Evolutionary conservation across 2,113 vertebrate species (phyloP), one percentile per base, ranked within the genome.

Genomic region (Sardina pilchardus): DNA sequence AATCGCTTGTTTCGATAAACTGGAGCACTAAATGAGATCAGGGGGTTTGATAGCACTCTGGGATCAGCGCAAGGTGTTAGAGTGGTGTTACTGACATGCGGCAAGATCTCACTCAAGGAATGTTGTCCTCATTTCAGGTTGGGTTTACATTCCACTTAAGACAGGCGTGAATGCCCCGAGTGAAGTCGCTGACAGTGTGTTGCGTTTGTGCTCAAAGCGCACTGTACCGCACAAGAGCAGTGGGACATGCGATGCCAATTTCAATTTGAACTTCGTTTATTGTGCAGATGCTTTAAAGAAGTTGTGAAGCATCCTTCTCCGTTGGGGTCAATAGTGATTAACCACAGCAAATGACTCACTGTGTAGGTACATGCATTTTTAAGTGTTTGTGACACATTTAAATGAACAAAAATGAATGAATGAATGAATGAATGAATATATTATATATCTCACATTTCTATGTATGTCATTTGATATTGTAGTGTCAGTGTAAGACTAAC

Each of bases 401-500:
- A 71, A 71, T 26, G 7, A 30, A 30, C 63, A 71, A 30, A 71
- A 26, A 26, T 30, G 5, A 26, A 71, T 71, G 48, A 50, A 50
- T 50, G 48, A 50, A 50, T 50, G 5, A 26, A 71, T 71, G 48
- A 50, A 50, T 50, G 48, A 50, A 50, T 50, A n/a, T n/a, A n/a
- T n/a, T n/a, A n/a, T n/a, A n/a, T n/a, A n/a, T n/a, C n/a, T 47
- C 45, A 63, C 59, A n/a, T 63, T n/a, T 24, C 24, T 9, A 63
- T 24, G 24, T 26, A 8, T 26, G 6, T 9, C 12, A 71, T 71
- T 30, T 30, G 12, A 75, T 34, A 75, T 75, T 36, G 26, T 1
- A 36, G 30, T 75, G 59, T 67, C 91, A 83, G 90, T 93, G 89
- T 81, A 19, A 86, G 85, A 90, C 88, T 84, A 87, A 24, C 19